Evolutionary conservation across 2,888 invertebrate genomes (phyloP).

Genomic region (Parnassius mnemosyne): DNA sequence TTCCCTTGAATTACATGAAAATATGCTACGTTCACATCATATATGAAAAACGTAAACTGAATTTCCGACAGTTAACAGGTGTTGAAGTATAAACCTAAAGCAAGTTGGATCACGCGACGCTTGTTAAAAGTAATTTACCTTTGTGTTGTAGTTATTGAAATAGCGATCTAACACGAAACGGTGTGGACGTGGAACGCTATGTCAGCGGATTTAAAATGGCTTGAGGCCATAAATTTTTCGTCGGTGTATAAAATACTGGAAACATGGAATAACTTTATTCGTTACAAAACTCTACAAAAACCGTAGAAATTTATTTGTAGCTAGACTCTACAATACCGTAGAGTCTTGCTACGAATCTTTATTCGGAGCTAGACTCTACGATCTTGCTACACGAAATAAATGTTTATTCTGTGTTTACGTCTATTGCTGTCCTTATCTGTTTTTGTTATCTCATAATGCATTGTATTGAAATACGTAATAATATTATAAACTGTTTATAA

Average conservation of each 20-base stretch:
- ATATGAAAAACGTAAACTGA: not conserved
- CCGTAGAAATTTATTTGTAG: no score
- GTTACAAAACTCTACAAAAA: no score
- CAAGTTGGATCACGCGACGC: conserved; percentile 17
- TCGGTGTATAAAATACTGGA: not conserved
- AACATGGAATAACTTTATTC: no score
- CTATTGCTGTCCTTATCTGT: not conserved
- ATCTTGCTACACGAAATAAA: not conserved
- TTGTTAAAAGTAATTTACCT: conserved; percentile 9
- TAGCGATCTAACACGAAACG: conserved; percentile 18
- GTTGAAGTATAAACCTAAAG: conserved; percentile 11
- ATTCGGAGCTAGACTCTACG: no score
- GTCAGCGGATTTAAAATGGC: conserved; percentile 18
- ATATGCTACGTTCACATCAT: not conserved
- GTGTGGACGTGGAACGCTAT: conserved; percentile 5
- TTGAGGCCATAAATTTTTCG: conserved; percentile 16
- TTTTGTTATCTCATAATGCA: not conserved
- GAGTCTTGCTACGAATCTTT: not conserved
- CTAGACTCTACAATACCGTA: no score
- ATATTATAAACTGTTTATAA: no score
- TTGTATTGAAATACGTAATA: not conserved
- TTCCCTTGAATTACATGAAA: no score
- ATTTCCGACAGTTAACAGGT: conserved; percentile 11
- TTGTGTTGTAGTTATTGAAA: conserved; percentile 22
- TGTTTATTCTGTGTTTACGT: conserved; percentile 9